Percentiles rank a stretch among this genome's conserved stretches.
Evolutionary conservation across 2,797 vertebrate species (phyloP).

Genomic region (Notoglanidium macrostoma): DNA sequence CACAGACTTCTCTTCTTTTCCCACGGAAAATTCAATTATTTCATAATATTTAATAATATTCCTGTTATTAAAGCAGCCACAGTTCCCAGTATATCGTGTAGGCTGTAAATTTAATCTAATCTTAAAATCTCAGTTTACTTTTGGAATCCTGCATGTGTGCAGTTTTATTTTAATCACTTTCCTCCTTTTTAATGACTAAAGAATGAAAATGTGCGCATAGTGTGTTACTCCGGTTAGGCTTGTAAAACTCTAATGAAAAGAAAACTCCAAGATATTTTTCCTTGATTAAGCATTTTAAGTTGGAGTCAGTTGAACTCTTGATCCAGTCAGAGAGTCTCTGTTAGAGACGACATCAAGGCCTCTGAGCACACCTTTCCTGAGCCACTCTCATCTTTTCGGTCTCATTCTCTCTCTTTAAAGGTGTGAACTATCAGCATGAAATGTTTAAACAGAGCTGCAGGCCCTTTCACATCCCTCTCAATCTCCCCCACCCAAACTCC

Average conservation of each 20-base stretch:
- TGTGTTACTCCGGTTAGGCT: background rate
- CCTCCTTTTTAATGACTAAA: background rate
- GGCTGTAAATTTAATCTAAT: background rate
- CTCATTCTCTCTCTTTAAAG: conserved; percentile 29
- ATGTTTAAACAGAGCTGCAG: conserved; percentile 18
- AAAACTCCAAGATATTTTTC: background rate
- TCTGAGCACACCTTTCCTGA: conserved; percentile 7
- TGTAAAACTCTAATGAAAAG: background rate
- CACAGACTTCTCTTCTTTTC: background rate
- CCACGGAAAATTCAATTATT: no score
- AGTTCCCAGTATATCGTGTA: background rate
- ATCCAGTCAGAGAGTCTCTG: background rate
- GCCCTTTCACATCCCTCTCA: conserved; percentile 10
- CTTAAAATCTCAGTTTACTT: background rate
- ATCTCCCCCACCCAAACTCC: background rate
- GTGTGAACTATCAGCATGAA: conserved; percentile 27
- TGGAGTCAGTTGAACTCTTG: background rate
- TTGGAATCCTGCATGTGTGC: background rate
- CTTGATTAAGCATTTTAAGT: background rate
- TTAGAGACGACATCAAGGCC: background rate
- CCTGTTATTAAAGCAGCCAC: background rate
- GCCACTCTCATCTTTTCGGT: background rate
- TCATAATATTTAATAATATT: background rate
- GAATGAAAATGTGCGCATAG: background rate
- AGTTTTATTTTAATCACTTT: background rate